Evolutionary conservation across 1,140 invertebrate genomes (phyloP).

Genomic region (Bombus picipes): DNA sequence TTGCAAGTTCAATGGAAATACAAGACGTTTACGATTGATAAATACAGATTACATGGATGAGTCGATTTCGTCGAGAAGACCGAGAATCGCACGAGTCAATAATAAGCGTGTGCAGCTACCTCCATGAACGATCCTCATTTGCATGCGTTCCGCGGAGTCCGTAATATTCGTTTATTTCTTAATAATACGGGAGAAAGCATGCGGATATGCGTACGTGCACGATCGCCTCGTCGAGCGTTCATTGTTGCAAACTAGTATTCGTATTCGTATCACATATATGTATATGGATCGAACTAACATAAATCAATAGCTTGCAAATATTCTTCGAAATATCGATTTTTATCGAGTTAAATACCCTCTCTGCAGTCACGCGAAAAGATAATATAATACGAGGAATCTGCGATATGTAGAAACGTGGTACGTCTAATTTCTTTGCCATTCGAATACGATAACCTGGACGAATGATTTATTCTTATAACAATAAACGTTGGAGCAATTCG

Average conservation of each 20-base stretch:
- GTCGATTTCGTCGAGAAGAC: background rate
- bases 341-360: background rate
- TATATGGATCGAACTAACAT: background rate
- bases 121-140: background rate
- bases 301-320: background rate
- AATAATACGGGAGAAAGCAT: background rate
- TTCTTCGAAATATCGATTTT: background rate
- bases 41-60: constrained; percentile 17
- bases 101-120: constrained; percentile 13
- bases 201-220: background rate
- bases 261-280: too few species aligned
- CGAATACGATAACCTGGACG: constrained; percentile 9
- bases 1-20: background rate
- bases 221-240: background rate
- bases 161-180: background rate
- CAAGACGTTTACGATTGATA: constrained; percentile 40
- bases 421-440: too few species aligned
- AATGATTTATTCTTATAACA: constrained; percentile 9
- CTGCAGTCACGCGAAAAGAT: background rate
- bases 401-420: background rate
- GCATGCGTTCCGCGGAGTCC: background rate
- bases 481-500: background rate
- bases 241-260: background rate
- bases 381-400: background rate
- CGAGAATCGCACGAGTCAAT: constrained; percentile 7